phyloP scores from a whole-genome alignment of 2,113 vertebrate species.

The Corapipo altera region DNA sequence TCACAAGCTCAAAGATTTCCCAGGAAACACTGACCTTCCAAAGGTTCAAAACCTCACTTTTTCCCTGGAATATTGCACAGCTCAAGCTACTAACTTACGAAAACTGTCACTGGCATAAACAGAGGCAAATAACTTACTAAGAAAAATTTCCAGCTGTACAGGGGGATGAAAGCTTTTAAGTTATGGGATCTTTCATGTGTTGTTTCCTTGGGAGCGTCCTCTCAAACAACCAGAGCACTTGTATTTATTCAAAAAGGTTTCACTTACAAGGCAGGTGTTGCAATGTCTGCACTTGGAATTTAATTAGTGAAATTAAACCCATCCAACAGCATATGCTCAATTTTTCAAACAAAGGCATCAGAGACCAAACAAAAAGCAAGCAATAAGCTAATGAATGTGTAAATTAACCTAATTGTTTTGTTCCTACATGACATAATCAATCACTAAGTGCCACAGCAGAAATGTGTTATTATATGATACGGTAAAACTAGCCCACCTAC shows the following conservation, averaged over 20 bases:
- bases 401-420: conserved; percentile 46
- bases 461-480: background rate
- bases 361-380: conserved; percentile 18
- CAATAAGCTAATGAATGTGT: conserved; percentile 38
- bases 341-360: conserved; percentile 14
- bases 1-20: background rate
- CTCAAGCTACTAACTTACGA: background rate
- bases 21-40: background rate
- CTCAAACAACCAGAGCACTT: background rate
- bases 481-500: background rate
- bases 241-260: background rate
- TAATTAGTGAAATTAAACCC: conserved; percentile 33
- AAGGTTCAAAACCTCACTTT: background rate
- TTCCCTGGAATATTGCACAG: background rate
- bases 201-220: background rate
- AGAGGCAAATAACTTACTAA: background rate
- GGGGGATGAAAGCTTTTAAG: accelerated
- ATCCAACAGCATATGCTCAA: background rate
- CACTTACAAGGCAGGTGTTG: background rate
- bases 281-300: background rate
- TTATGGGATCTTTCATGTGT: accelerated
- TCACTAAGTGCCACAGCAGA: background rate
- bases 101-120: background rate
- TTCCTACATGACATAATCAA: background rate
- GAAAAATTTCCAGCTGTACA: background rate